Base-by-base conservation (phyloP, 2,888 invertebrate genomes). In the Halictus ligatus region DNA sequence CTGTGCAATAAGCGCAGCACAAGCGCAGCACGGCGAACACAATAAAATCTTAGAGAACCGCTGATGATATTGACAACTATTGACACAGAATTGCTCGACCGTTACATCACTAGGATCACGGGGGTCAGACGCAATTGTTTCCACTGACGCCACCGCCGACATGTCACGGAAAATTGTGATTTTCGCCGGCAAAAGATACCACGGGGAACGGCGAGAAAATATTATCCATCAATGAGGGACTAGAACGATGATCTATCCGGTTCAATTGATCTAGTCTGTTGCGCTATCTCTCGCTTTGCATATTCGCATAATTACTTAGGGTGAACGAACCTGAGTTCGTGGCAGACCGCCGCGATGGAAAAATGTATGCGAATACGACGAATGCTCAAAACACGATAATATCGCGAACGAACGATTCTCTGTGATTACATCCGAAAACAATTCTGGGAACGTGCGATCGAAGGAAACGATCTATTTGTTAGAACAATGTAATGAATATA, bases 201-300 rank as follows among this genome's bases (percentile, higher is more conserved):
- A 8, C 35, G 40, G 54, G 40, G 81, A 81, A 74, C 43, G 76
- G 60, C 58, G 58, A 40, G 74, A 80, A 90, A 82, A 89, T 88
- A 83, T 83, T 72, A 40, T 69, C 46, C 58, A 75, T 80, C 82
- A 46, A 84, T 84, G 80, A 72, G 75, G 84, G 77, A 77, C 60
- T 48, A 69, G 64, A 43, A 21, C 35, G 60, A 46, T 89, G 89
- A 89, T 91, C 89, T 86, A 89, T 85, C 81, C 84, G 67, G 78
- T 69, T 72, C 90, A 90, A 92, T 92, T 89, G 89, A 92, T 91
- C 86, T 92, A 83, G 92, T 92, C 91, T 91, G 89, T 75, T 69
- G 84, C 89, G 89, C 75, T 91, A 91, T 91, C 91, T 80, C 80
- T 72, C 84, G 87, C 81, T 85, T 87, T 85, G 89, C 86, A 84